These are phyloP conservation scores for Dendrocincla fuliginosa DNA, from an alignment of 2,797 vertebrate species.

Conservation along the genomic window DNA sequence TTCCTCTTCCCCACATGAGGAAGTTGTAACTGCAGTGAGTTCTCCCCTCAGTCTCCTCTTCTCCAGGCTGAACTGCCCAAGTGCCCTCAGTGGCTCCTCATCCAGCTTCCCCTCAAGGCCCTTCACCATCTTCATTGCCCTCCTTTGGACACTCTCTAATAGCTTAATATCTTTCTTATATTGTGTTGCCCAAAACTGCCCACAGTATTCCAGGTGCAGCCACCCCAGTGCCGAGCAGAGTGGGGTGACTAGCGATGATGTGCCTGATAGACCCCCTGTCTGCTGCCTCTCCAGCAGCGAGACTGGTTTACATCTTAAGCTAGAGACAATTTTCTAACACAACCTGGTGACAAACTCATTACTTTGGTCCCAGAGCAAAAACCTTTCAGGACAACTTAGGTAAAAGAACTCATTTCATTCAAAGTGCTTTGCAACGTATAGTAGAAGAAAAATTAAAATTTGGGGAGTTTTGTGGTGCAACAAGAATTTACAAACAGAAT, in stretches of 20 bases:
- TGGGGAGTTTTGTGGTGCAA: background rate
- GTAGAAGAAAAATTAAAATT: background rate
- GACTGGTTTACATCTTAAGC: background rate
- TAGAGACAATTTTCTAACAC: background rate
- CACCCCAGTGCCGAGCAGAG: background rate
- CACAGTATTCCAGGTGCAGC: background rate
- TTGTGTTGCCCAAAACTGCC: background rate
- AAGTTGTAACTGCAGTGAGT: background rate
- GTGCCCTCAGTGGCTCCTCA: background rate
- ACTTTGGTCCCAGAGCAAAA: background rate
- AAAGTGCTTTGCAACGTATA: background rate
- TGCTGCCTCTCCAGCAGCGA: background rate
- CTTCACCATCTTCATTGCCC: accelerated
- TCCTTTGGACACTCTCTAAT: background rate
- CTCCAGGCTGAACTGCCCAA: background rate
- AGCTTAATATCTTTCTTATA: background rate
- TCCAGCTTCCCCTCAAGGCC: background rate
- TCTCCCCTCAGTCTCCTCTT: background rate
- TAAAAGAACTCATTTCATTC: background rate
- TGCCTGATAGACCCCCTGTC: background rate
- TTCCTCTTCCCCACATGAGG: background rate
- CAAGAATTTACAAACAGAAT: background rate
- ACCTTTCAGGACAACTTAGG: background rate
- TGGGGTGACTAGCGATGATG: background rate
- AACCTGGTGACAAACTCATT: background rate